These are phyloP conservation scores for Drosophila mercatorum DNA, from an alignment of 2,888 invertebrate genomes.

Conservation along the genomic window DNA sequence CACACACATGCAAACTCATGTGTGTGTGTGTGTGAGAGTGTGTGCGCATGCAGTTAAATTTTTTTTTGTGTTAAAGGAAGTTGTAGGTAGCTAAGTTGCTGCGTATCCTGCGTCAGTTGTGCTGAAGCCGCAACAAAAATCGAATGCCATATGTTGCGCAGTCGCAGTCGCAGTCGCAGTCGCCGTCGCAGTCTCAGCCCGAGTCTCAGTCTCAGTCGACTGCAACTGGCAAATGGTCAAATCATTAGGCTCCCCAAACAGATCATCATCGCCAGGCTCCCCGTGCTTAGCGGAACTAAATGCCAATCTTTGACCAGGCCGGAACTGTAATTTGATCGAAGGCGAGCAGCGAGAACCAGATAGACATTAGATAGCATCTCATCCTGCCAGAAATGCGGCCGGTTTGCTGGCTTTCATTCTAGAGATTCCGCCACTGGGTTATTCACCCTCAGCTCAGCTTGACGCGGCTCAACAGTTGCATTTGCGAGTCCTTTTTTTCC, in stretches of 20 bases:
- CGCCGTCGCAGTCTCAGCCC: neutral
- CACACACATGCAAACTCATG: constrained; percentile 1
- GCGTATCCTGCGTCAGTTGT: constrained; percentile 79
- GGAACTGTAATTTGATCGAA: constrained; percentile 83
- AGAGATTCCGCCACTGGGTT: constrained; percentile 64
- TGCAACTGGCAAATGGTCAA: constrained; percentile 48
- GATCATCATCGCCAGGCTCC: constrained; percentile 16
- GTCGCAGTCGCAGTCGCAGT: constrained; percentile 29
- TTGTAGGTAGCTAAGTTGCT: constrained; percentile 69
- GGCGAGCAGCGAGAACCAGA: constrained; percentile 31
- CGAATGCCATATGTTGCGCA: constrained; percentile 68
- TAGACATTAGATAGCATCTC: constrained; percentile 74
- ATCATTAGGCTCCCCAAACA: constrained; percentile 56
- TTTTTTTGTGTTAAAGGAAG: constrained; percentile 31
- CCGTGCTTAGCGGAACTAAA: constrained; percentile 68
- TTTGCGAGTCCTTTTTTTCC: constrained; percentile 51
- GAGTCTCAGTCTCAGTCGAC: constrained; percentile 5
- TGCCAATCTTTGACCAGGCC: constrained; percentile 68
- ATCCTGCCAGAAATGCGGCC: constrained; percentile 63
- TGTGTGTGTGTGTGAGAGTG: constrained; percentile 12
- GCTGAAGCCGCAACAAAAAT: constrained; percentile 64
- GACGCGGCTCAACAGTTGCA: constrained; percentile 66
- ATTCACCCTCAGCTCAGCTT: constrained; percentile 56
- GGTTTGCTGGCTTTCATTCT: constrained; percentile 29
- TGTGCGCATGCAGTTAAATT: constrained; percentile 30